Evolutionary conservation across 2,113 vertebrate species (phyloP).

Genomic region (Pithys albifrons): DNA sequence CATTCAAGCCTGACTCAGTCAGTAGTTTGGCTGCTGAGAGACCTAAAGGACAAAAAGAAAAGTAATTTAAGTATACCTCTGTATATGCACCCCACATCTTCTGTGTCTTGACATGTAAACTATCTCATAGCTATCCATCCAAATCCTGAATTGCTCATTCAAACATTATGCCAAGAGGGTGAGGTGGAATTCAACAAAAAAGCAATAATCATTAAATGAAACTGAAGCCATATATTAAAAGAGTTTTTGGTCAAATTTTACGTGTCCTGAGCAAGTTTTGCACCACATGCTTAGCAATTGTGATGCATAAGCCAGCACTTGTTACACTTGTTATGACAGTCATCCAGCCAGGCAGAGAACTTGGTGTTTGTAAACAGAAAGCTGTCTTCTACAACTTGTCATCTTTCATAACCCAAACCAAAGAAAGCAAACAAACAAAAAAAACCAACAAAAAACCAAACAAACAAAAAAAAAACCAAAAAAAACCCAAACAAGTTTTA

Average conservation of each 20-base stretch:
- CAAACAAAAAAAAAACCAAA: neutral
- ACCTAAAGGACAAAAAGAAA: slow-evolving; percentile 75
- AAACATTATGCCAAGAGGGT: neutral
- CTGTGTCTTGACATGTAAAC: neutral
- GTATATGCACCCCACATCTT: neutral
- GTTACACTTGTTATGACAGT: neutral
- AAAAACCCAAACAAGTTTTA: neutral
- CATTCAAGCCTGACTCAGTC: slow-evolving; percentile 84
- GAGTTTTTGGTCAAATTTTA: neutral
- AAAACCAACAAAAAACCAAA: too few species aligned
- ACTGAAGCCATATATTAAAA: neutral
- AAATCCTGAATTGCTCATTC: neutral
- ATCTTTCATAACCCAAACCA: neutral
- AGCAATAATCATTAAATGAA: neutral
- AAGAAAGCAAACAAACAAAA: neutral
- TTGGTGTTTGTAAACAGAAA: neutral
- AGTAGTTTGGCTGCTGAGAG: slow-evolving; percentile 92
- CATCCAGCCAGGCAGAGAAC: neutral
- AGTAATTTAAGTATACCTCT: neutral
- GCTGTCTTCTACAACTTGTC: neutral
- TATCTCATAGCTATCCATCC: neutral
- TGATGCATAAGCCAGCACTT: neutral
- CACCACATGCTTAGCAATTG: neutral
- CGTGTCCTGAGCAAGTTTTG: neutral
- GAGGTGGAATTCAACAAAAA: neutral